Base-by-base conservation (phyloP, 2,888 invertebrate genomes). In the Melieria picta region DNA sequence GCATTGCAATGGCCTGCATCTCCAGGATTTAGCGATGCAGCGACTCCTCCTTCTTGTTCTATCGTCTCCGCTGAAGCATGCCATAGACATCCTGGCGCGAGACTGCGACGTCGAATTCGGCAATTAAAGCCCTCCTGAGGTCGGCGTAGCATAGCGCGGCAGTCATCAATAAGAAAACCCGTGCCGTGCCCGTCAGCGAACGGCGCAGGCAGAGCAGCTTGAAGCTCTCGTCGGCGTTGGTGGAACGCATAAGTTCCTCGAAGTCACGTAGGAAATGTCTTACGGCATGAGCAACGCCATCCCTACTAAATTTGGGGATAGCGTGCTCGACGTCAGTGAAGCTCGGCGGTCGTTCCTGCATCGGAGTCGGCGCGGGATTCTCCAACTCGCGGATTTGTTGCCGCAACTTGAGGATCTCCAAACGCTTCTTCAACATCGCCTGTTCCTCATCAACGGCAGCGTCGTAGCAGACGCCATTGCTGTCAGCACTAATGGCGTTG, bases 11-110 rank as follows among this genome's bases (percentile, higher is more conserved):
- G 30, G 30, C 30, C 30, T 30, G 30, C 30, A 30, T 30, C 30
- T 30, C 30, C 30, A 30, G 3, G 30, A 30, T 30, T 1, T 71
- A 71, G 45, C 45, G 55, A 47, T 66, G 71, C 47, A 71, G 42
- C 45, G 60, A 61, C 6, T 65, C 71, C 4, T 58, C 71, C 11
- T 55, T 57, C 10, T 52, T 48, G 43, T 64, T 60, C 60, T 67
- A 68, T 52, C 57, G 60, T 50, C 69, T 47, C 13, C 56, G 55
- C 7, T 9, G 16, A n/a, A 72, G 16, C 16, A 16, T 70, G 1
- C 57, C n/a, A 16, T 72, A 72, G 3, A 73, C 71, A 11, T 71
- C 69, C 42, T 74, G 74, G 7, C 74, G 56, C 9, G 61, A 56
- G 0, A 74, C 58, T 7, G 64, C 62, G n/a, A 63, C 43, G 11